Conservation (phyloP, 2,113 vertebrate genomes). For the Hemicordylus capensis region DNA sequence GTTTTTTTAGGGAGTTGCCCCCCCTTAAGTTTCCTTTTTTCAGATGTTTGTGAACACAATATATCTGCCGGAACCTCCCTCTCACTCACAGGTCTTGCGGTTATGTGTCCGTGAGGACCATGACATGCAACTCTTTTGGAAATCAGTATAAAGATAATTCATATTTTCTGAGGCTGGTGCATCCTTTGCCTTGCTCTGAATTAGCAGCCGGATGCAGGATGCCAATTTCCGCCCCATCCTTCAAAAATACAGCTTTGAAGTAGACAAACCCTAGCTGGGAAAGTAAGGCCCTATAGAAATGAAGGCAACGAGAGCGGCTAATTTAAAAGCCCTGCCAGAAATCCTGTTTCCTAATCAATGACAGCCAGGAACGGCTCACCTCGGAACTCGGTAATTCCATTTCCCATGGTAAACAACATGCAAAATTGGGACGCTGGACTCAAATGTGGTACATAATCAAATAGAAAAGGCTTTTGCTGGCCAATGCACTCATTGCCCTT, state of each 20-base stretch:
- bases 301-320: background rate
- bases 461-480: background rate
- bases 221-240: background rate
- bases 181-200: background rate
- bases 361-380: background rate
- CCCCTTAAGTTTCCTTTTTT: no score
- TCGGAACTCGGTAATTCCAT: background rate
- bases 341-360: background rate
- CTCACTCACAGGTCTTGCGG: no score
- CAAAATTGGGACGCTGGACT: background rate
- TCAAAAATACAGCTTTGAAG: background rate
- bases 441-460: background rate
- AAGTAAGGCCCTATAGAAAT: background rate
- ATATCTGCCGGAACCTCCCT: no score
- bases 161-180: no score
- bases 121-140: no score
- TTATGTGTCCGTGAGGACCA: no score
- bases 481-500: background rate
- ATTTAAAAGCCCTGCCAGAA: background rate
- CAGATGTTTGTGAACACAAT: no score
- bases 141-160: no score
- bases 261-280: background rate
- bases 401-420: background rate
- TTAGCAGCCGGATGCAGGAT: background rate
- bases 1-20: no score